A percentile compares a stretch with the other conserved stretches of the same genome.
These are phyloP conservation scores for Colinus virginianus DNA, from an alignment of 2,113 vertebrate species.

Conservation along the genomic window DNA sequence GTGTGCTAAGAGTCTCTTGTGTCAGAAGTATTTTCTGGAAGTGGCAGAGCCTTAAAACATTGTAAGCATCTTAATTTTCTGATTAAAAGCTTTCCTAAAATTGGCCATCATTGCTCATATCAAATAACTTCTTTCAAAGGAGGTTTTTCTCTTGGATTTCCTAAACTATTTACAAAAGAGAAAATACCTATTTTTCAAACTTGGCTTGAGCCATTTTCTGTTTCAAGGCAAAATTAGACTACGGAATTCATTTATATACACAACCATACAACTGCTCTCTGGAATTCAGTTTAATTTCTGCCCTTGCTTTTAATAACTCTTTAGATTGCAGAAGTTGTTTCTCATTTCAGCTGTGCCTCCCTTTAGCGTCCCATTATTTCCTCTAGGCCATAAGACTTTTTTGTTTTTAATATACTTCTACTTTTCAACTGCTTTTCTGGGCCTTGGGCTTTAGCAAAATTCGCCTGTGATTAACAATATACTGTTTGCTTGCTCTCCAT, in stretches of 20 bases:
- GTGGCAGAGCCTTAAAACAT: neutral
- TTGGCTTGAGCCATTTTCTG: neutral
- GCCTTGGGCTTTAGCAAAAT: neutral
- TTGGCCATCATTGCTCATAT: neutral
- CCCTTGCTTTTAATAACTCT: slow-evolving; percentile 32
- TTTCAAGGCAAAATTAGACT: neutral
- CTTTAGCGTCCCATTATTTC: neutral
- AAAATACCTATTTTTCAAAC: neutral
- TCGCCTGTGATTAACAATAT: slow-evolving; percentile 7
- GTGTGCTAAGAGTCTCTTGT: neutral
- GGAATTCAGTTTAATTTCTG: slow-evolving; percentile 34
- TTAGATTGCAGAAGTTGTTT: slow-evolving; percentile 10
- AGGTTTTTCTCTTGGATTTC: neutral
- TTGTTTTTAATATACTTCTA: slow-evolving; percentile 38
- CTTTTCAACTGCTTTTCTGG: neutral
- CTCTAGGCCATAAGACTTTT: neutral
- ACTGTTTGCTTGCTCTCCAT: neutral
- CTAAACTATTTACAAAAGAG: fast-evolving
- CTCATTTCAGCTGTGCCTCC: slow-evolving; percentile 1
- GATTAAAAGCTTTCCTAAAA: neutral
- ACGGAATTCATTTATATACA: neutral
- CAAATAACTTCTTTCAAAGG: neutral
- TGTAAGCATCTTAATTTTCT: neutral
- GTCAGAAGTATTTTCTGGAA: neutral
- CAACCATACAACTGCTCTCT: neutral